Evolutionary conservation across 2,888 invertebrate species (phyloP).

Genomic region (Ectemnius lituratus): DNA sequence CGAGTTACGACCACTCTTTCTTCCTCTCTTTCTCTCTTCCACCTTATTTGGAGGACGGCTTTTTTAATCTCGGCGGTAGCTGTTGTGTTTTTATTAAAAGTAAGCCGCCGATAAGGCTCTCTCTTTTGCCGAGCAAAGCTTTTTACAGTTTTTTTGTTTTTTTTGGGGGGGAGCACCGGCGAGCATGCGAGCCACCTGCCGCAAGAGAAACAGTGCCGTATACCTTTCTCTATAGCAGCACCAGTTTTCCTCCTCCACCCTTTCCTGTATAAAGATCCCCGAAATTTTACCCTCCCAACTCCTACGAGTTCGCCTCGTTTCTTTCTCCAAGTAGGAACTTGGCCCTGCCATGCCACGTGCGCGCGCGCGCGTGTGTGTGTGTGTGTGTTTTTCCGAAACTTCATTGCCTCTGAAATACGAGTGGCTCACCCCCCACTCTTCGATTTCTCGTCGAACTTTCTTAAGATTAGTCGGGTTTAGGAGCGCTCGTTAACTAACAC

Average conservation of each 20-base stretch:
- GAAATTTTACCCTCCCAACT: slow-evolving; percentile 39
- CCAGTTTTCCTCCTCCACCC: not conserved
- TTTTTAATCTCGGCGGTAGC: slow-evolving; percentile 62
- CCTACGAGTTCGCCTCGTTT: slow-evolving; percentile 23
- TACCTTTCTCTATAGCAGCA: slow-evolving; percentile 43
- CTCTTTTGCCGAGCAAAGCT: slow-evolving; percentile 32
- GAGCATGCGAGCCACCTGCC: slow-evolving; percentile 64
- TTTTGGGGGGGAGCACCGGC: no score
- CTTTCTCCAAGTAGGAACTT: not conserved
- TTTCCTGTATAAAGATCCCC: slow-evolving; percentile 28
- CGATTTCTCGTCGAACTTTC: no score
- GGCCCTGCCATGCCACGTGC: no score
- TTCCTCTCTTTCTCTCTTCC: not conserved
- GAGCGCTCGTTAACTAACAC: no score
- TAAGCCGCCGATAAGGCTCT: slow-evolving; percentile 43
- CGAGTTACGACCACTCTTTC: slow-evolving; percentile 63
- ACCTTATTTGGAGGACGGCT: slow-evolving; percentile 46
- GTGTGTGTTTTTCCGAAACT: no score
- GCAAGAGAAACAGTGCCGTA: slow-evolving; percentile 57
- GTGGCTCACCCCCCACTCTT: no score
- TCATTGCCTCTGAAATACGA: no score
- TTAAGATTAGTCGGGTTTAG: no score
- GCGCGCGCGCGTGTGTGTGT: no score
- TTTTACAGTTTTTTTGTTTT: slow-evolving; percentile 52
- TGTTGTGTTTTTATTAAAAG: slow-evolving; percentile 64